Evolutionary conservation across 2,888 invertebrate species (phyloP).

Genomic region (Toxonevra muliebris): DNA sequence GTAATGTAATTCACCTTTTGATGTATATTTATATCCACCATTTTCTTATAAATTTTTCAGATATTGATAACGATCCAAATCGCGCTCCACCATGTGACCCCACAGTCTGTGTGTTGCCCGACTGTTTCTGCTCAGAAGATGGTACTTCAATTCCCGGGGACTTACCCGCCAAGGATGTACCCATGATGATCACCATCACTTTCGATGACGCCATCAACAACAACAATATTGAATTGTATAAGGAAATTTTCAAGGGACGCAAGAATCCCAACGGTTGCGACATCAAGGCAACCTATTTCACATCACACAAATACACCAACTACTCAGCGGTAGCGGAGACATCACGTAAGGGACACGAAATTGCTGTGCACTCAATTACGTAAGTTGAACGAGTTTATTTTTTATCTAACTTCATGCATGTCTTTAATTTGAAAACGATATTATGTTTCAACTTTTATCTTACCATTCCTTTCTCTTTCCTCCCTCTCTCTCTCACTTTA

Average conservation of each 20-base stretch:
- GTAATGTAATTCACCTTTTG: background rate
- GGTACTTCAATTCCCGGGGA: slow-evolving; percentile 88
- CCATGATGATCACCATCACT: slow-evolving; percentile 94
- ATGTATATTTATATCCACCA: background rate
- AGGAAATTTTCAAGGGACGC: slow-evolving; percentile 89
- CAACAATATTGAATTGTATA: slow-evolving; percentile 93
- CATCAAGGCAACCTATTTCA: slow-evolving; percentile 91
- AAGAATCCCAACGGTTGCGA: slow-evolving; percentile 94
- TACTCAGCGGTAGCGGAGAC: slow-evolving; percentile 93
- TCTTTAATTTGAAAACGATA: too few relatives aligned
- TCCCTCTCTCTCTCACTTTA: slow-evolving; percentile 3
- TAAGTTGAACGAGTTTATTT: slow-evolving; percentile 74
- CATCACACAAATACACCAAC: slow-evolving; percentile 93
- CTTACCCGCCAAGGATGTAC: slow-evolving; percentile 83
- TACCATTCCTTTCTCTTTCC: background rate
- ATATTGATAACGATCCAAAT: slow-evolving; percentile 93
- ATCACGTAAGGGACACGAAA: slow-evolving; percentile 91
- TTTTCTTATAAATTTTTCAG: slow-evolving; percentile 66
- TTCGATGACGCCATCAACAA: slow-evolving; percentile 96
- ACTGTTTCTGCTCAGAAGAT: slow-evolving; percentile 94
- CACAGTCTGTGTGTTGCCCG: slow-evolving; percentile 84
- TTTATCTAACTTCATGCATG: too few relatives aligned
- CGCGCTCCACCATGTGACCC: slow-evolving; percentile 90
- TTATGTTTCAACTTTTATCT: too few relatives aligned
- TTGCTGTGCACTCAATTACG: slow-evolving; percentile 93